phyloP scores from a whole-genome alignment of 2,888 invertebrate species.

The Eristalis pertinax region DNA sequence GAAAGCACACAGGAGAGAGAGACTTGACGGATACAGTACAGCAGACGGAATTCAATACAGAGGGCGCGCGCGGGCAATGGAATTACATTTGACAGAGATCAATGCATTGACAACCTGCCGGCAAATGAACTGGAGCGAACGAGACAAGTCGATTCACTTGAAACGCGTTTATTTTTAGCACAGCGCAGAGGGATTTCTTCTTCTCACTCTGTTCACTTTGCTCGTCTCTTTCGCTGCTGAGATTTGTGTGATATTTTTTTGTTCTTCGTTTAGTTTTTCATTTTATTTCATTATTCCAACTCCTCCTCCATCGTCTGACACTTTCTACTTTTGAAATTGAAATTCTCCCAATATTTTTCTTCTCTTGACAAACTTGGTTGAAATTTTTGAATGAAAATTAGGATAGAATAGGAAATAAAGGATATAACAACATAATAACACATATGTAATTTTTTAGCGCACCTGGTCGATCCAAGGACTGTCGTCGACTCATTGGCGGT shows the following conservation, averaged over 20 bases:
- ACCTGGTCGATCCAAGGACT: conserved; percentile 79
- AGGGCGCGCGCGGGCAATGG: conserved; percentile 20
- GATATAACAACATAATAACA: background rate
- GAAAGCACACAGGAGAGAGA: conserved; percentile 1
- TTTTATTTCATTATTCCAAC: background rate
- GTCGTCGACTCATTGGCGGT: conserved; percentile 79
- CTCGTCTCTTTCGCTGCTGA: conserved; percentile 42
- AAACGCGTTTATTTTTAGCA: conserved; percentile 68
- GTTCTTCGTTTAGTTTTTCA: conserved; percentile 24
- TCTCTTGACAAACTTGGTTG: background rate
- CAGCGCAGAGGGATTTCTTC: conserved; percentile 41
- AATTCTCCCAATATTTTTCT: background rate
- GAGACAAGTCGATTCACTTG: conserved; percentile 38
- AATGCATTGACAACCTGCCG: conserved; percentile 61
- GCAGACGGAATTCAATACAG: conserved; percentile 29
- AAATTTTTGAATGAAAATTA: background rate
- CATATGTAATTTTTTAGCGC: conserved; percentile 51
- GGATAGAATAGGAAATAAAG: background rate
- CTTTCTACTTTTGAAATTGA: conserved; percentile 57
- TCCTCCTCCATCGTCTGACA: conserved; percentile 50
- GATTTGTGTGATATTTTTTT: conserved; percentile 36
- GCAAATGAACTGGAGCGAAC: conserved; percentile 25
- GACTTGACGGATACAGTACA: background rate
- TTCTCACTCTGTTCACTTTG: conserved; percentile 11
- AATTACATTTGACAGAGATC: conserved; percentile 63